Evolutionary conservation across 2,797 vertebrate species (phyloP), one percentile per base, ranked within the genome.

Genomic region (Florisuga fusca): DNA sequence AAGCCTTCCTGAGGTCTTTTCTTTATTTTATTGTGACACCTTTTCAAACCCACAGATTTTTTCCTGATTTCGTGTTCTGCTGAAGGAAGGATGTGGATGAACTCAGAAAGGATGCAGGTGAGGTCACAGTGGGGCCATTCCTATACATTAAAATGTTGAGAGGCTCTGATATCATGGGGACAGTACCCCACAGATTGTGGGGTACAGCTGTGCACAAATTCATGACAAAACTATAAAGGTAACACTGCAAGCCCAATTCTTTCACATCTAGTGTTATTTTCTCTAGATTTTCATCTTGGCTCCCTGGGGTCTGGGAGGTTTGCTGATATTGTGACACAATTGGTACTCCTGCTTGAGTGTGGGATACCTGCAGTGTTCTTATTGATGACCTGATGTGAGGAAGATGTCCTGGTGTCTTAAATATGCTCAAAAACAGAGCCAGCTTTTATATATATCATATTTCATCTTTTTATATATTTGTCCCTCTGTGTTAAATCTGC

Each of bases 21-120:
- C 58, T 91, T 90, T 92, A 90, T 96, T 96, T 96, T 85, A 96
- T 92, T 92, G 87, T 17, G 4, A 90, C 90, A 90, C 87, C 91
- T 95, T 96, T 93, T 94, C 96, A 90, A 61, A 87, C 80, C 93
- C 74, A 1, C 86, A 61, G 85, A 63, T 86, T 94, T 45, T 93
- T 69, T 80, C 76, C 71, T 97, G 92, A 96, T 96, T 92, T 92
- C 92, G 9, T 95, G 96, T 97, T 95, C 95, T 95, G 96, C 95
- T 97, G 96, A 97, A 86, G 89, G 84, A 84, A 75, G 94, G 89
- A 71, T 16, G 45, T 46, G 76, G 79, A 82, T 82, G 81, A 76
- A 54, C 38, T 92, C 61, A 74, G 50, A 86, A 81, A 89, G 74
- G 94, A 94, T 61, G 78, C 91, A 94, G 93, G 95, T 92, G 93